phyloP scores from a whole-genome alignment of 2,888 invertebrate genomes.

The Prosopocoilus inquinatus region DNA sequence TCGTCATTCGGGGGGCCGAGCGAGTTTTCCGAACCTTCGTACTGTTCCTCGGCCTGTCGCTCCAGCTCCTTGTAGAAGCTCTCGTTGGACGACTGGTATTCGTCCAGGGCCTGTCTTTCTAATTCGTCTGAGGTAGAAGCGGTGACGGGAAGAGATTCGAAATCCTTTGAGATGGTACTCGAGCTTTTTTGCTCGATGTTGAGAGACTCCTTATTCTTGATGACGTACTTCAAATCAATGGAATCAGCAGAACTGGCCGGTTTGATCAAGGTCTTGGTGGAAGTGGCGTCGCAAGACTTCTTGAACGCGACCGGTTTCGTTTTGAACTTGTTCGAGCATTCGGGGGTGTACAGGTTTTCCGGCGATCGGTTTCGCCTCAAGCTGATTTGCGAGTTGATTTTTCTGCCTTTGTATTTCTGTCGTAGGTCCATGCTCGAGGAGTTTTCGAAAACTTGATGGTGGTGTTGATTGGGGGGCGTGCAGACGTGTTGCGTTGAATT shows the following conservation, averaged over 20 bases:
- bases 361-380: slow-evolving; percentile 17
- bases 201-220: slow-evolving; percentile 9
- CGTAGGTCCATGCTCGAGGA: slow-evolving; percentile 8
- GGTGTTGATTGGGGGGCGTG: not conserved
- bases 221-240: slow-evolving; percentile 10
- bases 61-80: slow-evolving; percentile 63
- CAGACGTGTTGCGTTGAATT: slow-evolving; percentile 24
- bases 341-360: slow-evolving; percentile 5
- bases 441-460: slow-evolving; percentile 2
- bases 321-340: slow-evolving; percentile 5
- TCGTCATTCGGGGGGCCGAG: slow-evolving; percentile 35
- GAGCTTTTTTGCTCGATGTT: not conserved
- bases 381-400: slow-evolving; percentile 15
- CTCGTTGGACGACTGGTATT: slow-evolving; percentile 57
- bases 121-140: slow-evolving; percentile 51
- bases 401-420: slow-evolving; percentile 20
- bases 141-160: slow-evolving; percentile 13
- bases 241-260: slow-evolving; percentile 8
- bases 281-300: not conserved
- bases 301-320: not conserved
- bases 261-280: slow-evolving; percentile 3
- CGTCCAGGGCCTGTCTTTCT: slow-evolving; percentile 60
- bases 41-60: slow-evolving; percentile 66
- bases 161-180: slow-evolving; percentile 6
- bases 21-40: slow-evolving; percentile 45